These are phyloP conservation scores for Apamea monoglypha DNA, from an alignment of 2,888 invertebrate species.

Conservation along the genomic window DNA sequence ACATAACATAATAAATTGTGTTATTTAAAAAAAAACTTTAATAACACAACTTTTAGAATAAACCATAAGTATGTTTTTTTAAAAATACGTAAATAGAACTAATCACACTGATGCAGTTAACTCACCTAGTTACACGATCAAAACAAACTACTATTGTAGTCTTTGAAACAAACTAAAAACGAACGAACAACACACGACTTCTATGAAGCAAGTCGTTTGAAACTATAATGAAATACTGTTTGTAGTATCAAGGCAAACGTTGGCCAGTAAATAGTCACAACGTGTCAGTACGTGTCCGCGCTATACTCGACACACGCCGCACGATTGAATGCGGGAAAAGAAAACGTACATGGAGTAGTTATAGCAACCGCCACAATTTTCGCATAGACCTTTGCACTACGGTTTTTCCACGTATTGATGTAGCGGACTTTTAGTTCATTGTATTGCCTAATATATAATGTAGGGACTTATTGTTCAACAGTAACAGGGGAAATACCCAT, in stretches of 20 bases:
- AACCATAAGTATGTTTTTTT: background rate
- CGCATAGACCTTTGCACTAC: background rate
- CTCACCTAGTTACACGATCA: slow-evolving; percentile 25
- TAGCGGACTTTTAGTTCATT: slow-evolving; percentile 4
- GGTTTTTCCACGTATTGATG: slow-evolving; percentile 27
- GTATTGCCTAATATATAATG: background rate
- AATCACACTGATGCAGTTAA: background rate
- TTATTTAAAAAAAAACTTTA: background rate
- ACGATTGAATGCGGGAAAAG: background rate
- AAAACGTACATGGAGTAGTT: too few species aligned
- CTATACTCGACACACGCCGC: background rate
- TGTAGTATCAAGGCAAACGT: background rate
- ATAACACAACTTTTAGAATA: background rate
- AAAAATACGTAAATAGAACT: background rate
- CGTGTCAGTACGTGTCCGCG: slow-evolving; percentile 31
- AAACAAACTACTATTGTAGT: slow-evolving; percentile 14
- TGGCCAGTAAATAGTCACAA: slow-evolving; percentile 6
- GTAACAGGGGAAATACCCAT: background rate
- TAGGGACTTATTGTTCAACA: slow-evolving; percentile 8
- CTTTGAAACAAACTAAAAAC: slow-evolving; percentile 6
- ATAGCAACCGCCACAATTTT: background rate
- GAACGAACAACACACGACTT: slow-evolving; percentile 3
- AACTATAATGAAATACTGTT: background rate
- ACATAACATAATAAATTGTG: too few species aligned
- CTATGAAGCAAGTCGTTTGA: slow-evolving; percentile 4